Evolutionary conservation across 1,140 invertebrate species (phyloP), one percentile per base, ranked within the genome.

Genomic region (Steinernema khuongi): DNA sequence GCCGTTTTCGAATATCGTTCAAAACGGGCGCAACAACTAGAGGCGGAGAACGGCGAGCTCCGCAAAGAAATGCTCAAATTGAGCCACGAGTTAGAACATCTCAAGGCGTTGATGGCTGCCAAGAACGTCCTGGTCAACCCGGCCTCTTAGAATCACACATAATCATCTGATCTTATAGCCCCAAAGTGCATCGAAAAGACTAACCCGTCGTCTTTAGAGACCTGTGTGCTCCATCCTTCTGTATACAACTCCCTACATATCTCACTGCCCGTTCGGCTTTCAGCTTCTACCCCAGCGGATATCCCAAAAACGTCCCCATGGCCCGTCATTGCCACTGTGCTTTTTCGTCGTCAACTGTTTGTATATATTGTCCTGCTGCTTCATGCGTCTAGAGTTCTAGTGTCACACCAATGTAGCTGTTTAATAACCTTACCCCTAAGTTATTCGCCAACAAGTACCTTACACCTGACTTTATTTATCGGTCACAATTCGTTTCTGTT

Each of bases 1-100:
- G 82, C 82, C 11, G 81, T 84, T 31, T 83, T 85, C 60, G 82
- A 83, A 66, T 83, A 81, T 36, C 83, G 82, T 31, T 83, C 77
- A 19, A 50, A 74, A n/a, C 75, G 73, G 26, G 78, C 80, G n/a
- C 78, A 81, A 70, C 68, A 77, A 30, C 67, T 82, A 33, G 81
- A 82, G 70, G 44, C 41, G 1, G 81, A 82, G 77, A 82, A 82
- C 60, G 77, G 71, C 14, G 81, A 79, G 50, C 73, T 81, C 11
- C 80, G 79, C 17, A 73, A 82, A 74, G 79, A 83, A 43, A 78
- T 84, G 80, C 43, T 81, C n/a, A 75, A 76, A 31, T 41, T 82
- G 68, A 81, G 79, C 43, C 73, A 72, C 36, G 81, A 82, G 68
- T 67, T 82, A 1, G 81, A 84, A n/a, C 81, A 79, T 31, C 74